Percentiles rank a stretch among this genome's conserved stretches.
These are phyloP conservation scores for Osmoderma eremita DNA, from an alignment of 2,888 invertebrate species.

Conservation along the genomic window DNA sequence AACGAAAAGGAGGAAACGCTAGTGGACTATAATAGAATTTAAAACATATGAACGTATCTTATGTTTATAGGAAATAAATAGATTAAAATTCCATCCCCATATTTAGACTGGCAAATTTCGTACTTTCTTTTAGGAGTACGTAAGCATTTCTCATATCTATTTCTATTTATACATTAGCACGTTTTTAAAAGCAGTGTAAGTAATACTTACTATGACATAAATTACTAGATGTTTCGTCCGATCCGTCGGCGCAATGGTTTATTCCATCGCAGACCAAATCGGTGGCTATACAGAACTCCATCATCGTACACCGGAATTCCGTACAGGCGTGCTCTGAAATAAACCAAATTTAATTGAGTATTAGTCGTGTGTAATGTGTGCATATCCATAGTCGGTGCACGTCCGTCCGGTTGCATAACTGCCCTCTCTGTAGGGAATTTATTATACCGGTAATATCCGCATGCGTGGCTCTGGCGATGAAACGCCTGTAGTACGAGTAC, in stretches of 20 bases:
- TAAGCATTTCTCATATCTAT: background rate
- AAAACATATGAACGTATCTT: no score
- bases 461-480: background rate
- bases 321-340: slow-evolving; percentile 86
- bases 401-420: slow-evolving; percentile 22
- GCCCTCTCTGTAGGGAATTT: slow-evolving; percentile 5
- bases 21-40: no score
- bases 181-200: background rate
- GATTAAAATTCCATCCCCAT: no score
- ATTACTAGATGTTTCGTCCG: slow-evolving; percentile 87
- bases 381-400: background rate
- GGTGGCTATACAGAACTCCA: slow-evolving; percentile 91
- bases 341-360: slow-evolving; percentile 29
- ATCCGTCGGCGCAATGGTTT: slow-evolving; percentile 93
- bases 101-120: no score
- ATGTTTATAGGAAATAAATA: no score
- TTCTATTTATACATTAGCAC: background rate
- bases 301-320: slow-evolving; percentile 86
- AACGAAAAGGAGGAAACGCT: no score
- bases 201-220: slow-evolving; percentile 83
- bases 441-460: background rate
- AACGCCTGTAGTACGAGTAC: background rate
- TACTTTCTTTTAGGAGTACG: background rate
- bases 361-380: slow-evolving; percentile 9
- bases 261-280: slow-evolving; percentile 92